Evolutionary conservation across 2,888 invertebrate species (phyloP).

Genomic region (Drosophila rubida): DNA sequence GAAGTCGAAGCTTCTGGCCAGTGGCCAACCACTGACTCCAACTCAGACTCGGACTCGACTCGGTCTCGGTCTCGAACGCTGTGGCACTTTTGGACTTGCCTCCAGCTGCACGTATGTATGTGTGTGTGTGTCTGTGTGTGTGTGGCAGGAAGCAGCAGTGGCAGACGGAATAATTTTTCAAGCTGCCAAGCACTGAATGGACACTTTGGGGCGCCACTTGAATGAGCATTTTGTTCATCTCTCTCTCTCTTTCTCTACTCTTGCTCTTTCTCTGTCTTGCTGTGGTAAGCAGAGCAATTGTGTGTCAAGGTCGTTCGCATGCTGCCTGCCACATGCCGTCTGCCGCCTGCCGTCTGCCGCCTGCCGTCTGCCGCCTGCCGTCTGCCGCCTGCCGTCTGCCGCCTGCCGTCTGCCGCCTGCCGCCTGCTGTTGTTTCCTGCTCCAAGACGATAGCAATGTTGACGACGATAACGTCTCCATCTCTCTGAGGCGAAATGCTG

Average conservation of each 20-base stretch:
- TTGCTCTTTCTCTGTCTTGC: not conserved
- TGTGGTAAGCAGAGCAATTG: conserved; percentile 45
- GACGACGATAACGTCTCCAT: conserved; percentile 72
- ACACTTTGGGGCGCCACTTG: conserved; percentile 58
- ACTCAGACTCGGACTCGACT: not conserved
- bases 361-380: conserved; percentile 39
- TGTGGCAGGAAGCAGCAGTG: conserved; percentile 12
- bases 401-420: conserved; percentile 2
- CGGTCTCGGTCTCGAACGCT: conserved; percentile 20
- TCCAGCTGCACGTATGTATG: conserved; percentile 15
- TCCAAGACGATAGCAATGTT: conserved; percentile 72
- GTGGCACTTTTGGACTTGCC: conserved; percentile 62
- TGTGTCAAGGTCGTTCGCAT: conserved; percentile 71
- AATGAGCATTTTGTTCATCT: conserved; percentile 36
- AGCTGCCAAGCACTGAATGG: conserved; percentile 68
- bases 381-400: conserved; percentile 13
- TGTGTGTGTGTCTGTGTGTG: conserved; percentile 8
- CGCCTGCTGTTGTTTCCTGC: conserved; percentile 66
- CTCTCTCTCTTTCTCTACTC: not conserved
- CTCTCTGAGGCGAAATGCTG: conserved; percentile 36
- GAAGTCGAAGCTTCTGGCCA: conserved; percentile 25
- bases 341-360: conserved; percentile 4
- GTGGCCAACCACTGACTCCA: conserved; percentile 22
- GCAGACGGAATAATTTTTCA: conserved; percentile 65
- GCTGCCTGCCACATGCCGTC: conserved; percentile 26